These are phyloP conservation scores for Cetonia aurata DNA, from an alignment of 2,888 invertebrate species.

Conservation along the genomic window DNA sequence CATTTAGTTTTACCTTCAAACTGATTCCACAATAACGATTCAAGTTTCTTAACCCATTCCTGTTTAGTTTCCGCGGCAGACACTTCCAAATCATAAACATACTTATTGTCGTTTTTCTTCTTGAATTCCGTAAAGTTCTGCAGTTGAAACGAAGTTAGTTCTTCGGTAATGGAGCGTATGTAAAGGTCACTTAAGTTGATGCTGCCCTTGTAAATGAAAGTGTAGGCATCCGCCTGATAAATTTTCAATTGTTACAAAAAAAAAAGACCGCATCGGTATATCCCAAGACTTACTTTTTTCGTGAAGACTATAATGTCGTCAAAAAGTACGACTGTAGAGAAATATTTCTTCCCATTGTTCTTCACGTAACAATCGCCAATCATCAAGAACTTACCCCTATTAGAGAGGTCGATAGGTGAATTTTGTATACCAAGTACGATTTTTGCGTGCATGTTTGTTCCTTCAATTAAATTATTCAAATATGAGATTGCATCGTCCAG, in stretches of 20 bases:
- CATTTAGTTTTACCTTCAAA: slow-evolving; percentile 45
- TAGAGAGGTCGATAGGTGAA: slow-evolving; percentile 62
- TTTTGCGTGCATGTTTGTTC: slow-evolving; percentile 59
- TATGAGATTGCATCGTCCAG: slow-evolving; percentile 55
- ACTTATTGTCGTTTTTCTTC: slow-evolving; percentile 29
- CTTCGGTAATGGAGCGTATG: slow-evolving; percentile 57
- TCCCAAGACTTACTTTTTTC: slow-evolving; percentile 13
- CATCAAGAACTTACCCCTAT: slow-evolving; percentile 59
- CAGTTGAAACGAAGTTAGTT: slow-evolving; percentile 46
- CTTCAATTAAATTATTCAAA: slow-evolving; percentile 58
- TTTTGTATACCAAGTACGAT: slow-evolving; percentile 60
- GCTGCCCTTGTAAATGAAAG: slow-evolving; percentile 57
- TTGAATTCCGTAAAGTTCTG: slow-evolving; percentile 34
- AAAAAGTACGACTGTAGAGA: slow-evolving; percentile 60
- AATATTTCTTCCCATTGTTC: slow-evolving; percentile 54
- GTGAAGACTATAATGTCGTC: slow-evolving; percentile 61
- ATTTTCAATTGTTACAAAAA: slow-evolving; percentile 6
- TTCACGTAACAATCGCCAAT: slow-evolving; percentile 58
- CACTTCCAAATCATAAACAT: slow-evolving; percentile 54
- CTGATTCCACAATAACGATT: slow-evolving; percentile 61
- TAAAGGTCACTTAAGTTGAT: slow-evolving; percentile 59
- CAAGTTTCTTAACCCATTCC: slow-evolving; percentile 58
- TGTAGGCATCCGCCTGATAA: slow-evolving; percentile 55
- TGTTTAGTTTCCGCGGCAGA: slow-evolving; percentile 57
- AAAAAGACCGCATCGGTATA: neutral